Percentiles rank a stretch among this genome's conserved stretches.
Conservation (phyloP, 2,888 invertebrate species). For the Chrysotoxum bicinctum region DNA sequence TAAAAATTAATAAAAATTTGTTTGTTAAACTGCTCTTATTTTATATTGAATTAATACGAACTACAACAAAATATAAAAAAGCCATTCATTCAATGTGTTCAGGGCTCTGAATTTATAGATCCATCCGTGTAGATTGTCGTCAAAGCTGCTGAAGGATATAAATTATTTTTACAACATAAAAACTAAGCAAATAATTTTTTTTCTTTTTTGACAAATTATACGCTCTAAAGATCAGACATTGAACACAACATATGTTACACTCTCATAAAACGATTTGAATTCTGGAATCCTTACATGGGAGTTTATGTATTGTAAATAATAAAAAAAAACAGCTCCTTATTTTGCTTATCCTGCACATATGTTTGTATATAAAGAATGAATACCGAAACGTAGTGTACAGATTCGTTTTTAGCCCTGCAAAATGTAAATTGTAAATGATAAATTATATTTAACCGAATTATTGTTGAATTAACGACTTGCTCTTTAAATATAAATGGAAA, state of each 20-base stretch:
- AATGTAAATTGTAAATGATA: slow-evolving; percentile 22
- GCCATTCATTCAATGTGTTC: too few relatives aligned
- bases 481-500: neutral
- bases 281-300: slow-evolving; percentile 9
- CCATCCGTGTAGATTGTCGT: neutral
- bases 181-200: slow-evolving; percentile 11
- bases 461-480: slow-evolving; percentile 20
- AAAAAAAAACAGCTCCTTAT: slow-evolving; percentile 6
- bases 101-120: neutral
- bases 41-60: too few relatives aligned
- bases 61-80: too few relatives aligned
- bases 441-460: slow-evolving; percentile 8
- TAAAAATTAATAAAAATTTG: too few relatives aligned
- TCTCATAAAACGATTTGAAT: slow-evolving; percentile 37
- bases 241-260: slow-evolving; percentile 33
- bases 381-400: slow-evolving; percentile 44
- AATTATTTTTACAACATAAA: slow-evolving; percentile 9
- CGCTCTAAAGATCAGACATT: slow-evolving; percentile 24
- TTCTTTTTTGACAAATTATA: slow-evolving; percentile 43
- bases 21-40: too few relatives aligned
- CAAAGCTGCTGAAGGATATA: neutral
- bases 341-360: slow-evolving; percentile 57
- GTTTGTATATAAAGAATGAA: slow-evolving; percentile 55
- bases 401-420: slow-evolving; percentile 15
- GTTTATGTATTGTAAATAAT: slow-evolving; percentile 51